Evolutionary conservation across 2,797 vertebrate genomes (phyloP).

Genomic region (Hyperoplus immaculatus): DNA sequence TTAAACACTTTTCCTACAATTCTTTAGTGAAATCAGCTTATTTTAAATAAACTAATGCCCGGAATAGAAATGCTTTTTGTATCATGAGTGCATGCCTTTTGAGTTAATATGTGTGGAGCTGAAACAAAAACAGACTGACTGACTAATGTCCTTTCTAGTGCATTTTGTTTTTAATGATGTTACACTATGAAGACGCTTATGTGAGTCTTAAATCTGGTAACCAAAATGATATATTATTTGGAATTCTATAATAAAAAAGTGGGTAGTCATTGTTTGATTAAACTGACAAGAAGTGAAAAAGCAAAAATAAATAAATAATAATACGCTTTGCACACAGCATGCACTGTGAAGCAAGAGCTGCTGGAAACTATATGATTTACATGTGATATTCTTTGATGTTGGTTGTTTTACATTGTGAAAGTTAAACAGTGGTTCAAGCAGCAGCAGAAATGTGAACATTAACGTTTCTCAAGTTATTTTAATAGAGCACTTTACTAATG

Average conservation of each 20-base stretch:
- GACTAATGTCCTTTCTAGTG: not conserved
- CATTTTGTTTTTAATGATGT: not conserved
- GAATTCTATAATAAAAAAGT: not conserved
- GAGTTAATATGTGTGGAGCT: not conserved
- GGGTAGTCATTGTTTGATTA: not conserved
- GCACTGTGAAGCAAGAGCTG: not conserved
- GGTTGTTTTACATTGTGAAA: not conserved
- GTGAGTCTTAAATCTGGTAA: not conserved
- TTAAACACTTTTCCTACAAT: not conserved
- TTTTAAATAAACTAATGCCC: not conserved
- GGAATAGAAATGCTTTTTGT: not conserved
- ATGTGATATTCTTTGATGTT: not conserved
- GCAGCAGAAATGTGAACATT: no score
- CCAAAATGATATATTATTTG: not conserved
- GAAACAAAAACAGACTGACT: slow-evolving; percentile 1
- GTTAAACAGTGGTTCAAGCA: no score
- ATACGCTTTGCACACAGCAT: not conserved
- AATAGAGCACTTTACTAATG: no score
- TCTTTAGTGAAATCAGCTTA: not conserved
- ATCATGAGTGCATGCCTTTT: not conserved
- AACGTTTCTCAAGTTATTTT: no score
- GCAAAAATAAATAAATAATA: not conserved
- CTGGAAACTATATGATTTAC: not conserved
- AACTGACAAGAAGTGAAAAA: not conserved
- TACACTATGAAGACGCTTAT: not conserved